phyloP scores from a whole-genome alignment of 2,797 vertebrate genomes.

The Limosa lapponica region DNA sequence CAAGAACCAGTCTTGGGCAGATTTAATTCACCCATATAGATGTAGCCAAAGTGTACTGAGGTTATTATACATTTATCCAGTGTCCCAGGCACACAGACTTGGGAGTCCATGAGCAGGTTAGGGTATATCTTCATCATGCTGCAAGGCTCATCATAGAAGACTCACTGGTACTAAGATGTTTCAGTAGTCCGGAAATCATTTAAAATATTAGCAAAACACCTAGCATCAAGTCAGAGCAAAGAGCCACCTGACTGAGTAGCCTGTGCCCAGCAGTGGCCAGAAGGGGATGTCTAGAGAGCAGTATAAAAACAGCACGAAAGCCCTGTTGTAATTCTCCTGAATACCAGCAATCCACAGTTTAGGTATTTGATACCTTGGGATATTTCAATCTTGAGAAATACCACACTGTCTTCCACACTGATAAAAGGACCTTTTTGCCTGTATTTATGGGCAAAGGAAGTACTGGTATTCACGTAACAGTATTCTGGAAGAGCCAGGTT shows the following conservation, averaged over 20 bases:
- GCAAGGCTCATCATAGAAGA: background rate
- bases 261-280: background rate
- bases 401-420: background rate
- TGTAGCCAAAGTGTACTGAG: background rate
- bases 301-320: background rate
- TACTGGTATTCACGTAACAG: background rate
- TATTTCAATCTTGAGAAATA: background rate
- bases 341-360: background rate
- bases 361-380: background rate
- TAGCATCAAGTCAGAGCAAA: background rate
- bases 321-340: background rate
- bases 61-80: background rate
- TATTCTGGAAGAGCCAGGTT: background rate
- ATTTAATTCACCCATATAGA: background rate
- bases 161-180: background rate
- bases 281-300: background rate
- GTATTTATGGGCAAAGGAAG: background rate
- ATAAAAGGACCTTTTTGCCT: background rate
- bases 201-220: background rate
- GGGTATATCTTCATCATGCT: background rate
- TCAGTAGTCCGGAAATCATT: background rate
- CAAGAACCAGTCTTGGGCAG: background rate
- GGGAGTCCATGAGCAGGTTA: background rate
- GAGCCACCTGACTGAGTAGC: background rate
- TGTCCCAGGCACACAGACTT: background rate